These are phyloP conservation scores for Hipposideros larvatus DNA, from an alignment of 2,797 vertebrate genomes.

Conservation along the genomic window DNA sequence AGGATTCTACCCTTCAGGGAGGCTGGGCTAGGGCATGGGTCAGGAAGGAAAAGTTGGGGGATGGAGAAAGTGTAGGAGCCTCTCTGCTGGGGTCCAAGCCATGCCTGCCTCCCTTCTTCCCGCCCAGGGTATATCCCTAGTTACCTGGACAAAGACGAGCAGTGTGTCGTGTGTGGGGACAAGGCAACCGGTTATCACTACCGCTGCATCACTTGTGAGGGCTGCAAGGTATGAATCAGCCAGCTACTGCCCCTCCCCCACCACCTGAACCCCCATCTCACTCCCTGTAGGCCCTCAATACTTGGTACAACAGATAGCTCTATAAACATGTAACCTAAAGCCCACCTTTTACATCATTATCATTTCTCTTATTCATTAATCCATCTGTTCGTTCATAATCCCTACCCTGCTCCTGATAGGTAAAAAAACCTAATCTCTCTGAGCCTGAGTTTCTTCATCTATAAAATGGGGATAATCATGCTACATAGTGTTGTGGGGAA, in stretches of 20 bases:
- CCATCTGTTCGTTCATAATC: not conserved
- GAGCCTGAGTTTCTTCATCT: slow-evolving; percentile 51
- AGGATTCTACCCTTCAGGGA: slow-evolving; percentile 1
- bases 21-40: not conserved
- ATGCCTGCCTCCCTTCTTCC: slow-evolving; percentile 73
- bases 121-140: slow-evolving; percentile 98
- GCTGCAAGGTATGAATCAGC: slow-evolving; percentile 94
- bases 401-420: not conserved
- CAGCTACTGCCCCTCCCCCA: slow-evolving; percentile 14
- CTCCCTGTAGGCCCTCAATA: not conserved
- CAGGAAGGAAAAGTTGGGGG: not conserved
- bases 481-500: not conserved
- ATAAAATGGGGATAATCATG: not conserved
- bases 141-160: slow-evolving; percentile 99
- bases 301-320: not conserved
- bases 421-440: not conserved
- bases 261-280: not conserved
- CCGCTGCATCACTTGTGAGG: slow-evolving; percentile 99
- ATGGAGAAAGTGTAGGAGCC: not conserved
- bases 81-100: not conserved
- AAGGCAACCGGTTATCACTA: slow-evolving; percentile 99
- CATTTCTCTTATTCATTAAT: not conserved
- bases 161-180: slow-evolving; percentile 98
- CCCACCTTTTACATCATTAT: not conserved
- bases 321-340: not conserved